Evolutionary conservation across 1,140 invertebrate genomes (phyloP), one percentile per base, ranked within the genome.

Genomic region (Reticulitermes speratus): DNA sequence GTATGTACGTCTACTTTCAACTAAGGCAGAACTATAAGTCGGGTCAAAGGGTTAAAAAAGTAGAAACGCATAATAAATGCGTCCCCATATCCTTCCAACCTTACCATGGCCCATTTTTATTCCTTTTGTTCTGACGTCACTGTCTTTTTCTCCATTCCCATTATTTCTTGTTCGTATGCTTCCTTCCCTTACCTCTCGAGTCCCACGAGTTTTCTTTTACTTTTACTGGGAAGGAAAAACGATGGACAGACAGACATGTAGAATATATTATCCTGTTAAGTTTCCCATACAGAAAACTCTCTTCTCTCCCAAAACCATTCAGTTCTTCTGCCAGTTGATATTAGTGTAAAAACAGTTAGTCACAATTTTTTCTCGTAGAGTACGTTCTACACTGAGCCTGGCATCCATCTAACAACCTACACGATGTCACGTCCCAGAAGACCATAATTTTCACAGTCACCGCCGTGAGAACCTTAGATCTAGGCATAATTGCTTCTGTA

Each of bases 121-220:
- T 75, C 65, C 65, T 75, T 75, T 75, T 75, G 65, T 75, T 75
- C 65, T 75, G 65, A 75, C 65, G n/a, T 75, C 65, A 25, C n/a
- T 14, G 65, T 75, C 8, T n/a, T 30, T 30, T 75, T 25, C n/a
- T 75, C 25, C 14, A 75, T 30, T 75, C 65, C n/a, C 65, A 75
- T 75, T 75, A 75, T 30, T 75, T 75, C 65, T 75, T 16, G n/a
- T 75, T 75, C 65, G 9, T 75, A 75, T 75, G 6, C 65, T 14
- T 25, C 65, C 65, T 75, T 19, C 48, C 16, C 48, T 75, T 75
- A 75, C 25, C 25, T 75, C 65, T 30, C 25, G 65, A 8, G 14
- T 55, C 52, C 19, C 14, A 21, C 11, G 16, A 6, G 3, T 30
- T 75, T 75, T 30, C 14, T 30, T 75, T 75, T 14, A 11, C n/a